Percentiles rank a stretch among this genome's conserved stretches.
Conservation (phyloP, 2,113 vertebrate species). For the Caranx ignobilis region DNA sequence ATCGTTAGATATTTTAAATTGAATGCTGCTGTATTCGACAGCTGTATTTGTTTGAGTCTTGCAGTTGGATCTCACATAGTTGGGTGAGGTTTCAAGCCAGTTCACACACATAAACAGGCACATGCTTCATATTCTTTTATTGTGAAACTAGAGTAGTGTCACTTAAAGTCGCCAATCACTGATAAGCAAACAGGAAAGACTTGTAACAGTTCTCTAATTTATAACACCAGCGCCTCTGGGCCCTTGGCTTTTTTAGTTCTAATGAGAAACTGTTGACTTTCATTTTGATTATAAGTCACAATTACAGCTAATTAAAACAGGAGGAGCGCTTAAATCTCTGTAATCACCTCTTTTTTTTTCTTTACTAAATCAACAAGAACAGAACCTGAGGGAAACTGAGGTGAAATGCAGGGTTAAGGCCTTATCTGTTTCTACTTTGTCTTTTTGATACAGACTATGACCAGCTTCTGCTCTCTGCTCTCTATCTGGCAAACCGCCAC, state of each 20-base stretch:
- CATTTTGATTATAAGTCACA: constrained; percentile 24
- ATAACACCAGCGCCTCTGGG: constrained; percentile 13
- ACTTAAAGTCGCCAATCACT: constrained; percentile 33
- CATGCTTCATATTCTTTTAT: constrained; percentile 35
- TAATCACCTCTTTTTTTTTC: not conserved
- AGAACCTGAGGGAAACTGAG: not conserved
- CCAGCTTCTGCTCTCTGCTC: constrained; percentile 16
- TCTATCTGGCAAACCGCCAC: constrained; percentile 44
- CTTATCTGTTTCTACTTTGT: constrained; percentile 35
- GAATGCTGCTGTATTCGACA: constrained; percentile 5
- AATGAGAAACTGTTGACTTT: constrained; percentile 27
- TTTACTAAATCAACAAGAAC: constrained; percentile 23
- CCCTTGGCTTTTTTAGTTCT: not conserved
- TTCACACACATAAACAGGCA: constrained; percentile 10
- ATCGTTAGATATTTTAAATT: not conserved
- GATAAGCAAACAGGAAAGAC: constrained; percentile 15
- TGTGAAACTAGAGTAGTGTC: constrained; percentile 35
- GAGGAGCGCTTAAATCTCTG: not conserved
- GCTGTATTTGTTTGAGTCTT: not conserved
- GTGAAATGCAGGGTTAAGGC: constrained; percentile 6
- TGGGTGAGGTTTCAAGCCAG: constrained; percentile 28
- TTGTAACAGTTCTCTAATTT: constrained; percentile 23
- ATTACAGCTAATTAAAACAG: constrained; percentile 43
- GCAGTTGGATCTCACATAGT: not conserved
- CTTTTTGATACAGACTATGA: constrained; percentile 26